These are phyloP conservation scores for Ptychadena robeensis DNA, from an alignment of 2,797 vertebrate genomes.

Conservation along the genomic window DNA sequence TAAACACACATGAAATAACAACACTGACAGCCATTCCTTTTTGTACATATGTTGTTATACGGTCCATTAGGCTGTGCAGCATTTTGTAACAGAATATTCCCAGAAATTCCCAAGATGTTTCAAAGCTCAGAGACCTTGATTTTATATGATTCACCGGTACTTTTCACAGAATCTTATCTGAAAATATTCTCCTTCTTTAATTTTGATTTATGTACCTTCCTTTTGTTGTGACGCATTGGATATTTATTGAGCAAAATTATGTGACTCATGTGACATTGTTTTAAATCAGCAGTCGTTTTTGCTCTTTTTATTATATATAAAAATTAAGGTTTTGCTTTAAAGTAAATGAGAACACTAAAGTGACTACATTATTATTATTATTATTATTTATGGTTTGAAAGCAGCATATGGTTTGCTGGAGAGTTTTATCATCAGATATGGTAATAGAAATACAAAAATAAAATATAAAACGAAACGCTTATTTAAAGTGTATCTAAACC, in stretches of 20 bases:
- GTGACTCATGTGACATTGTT: slow-evolving; percentile 2
- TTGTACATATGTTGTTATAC: slow-evolving; percentile 40
- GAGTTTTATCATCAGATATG: too few relatives aligned
- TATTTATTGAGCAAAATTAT: slow-evolving; percentile 1
- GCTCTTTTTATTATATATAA: too few relatives aligned
- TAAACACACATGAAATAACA: slow-evolving; percentile 50
- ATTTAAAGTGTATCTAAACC: too few relatives aligned
- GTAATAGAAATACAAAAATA: too few relatives aligned
- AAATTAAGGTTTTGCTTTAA: too few relatives aligned
- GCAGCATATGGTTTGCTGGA: too few relatives aligned
- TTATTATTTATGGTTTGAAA: too few relatives aligned
- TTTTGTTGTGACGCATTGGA: not conserved
- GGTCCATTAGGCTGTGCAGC: slow-evolving; percentile 46
- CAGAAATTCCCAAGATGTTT: slow-evolving; percentile 27
- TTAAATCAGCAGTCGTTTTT: slow-evolving; percentile 12
- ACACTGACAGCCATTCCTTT: slow-evolving; percentile 32
- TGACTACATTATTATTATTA: too few relatives aligned
- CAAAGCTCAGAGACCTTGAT: slow-evolving; percentile 29
- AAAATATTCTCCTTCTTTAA: slow-evolving; percentile 29
- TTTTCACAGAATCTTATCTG: slow-evolving; percentile 25
- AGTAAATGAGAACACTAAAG: not conserved
- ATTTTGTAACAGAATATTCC: slow-evolving; percentile 35
- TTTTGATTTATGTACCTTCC: slow-evolving; percentile 6
- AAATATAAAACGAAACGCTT: too few relatives aligned
- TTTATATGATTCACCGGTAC: not conserved